These are phyloP conservation scores for Drosophila nannoptera DNA, from an alignment of 1,140 invertebrate species.

Conservation along the genomic window DNA sequence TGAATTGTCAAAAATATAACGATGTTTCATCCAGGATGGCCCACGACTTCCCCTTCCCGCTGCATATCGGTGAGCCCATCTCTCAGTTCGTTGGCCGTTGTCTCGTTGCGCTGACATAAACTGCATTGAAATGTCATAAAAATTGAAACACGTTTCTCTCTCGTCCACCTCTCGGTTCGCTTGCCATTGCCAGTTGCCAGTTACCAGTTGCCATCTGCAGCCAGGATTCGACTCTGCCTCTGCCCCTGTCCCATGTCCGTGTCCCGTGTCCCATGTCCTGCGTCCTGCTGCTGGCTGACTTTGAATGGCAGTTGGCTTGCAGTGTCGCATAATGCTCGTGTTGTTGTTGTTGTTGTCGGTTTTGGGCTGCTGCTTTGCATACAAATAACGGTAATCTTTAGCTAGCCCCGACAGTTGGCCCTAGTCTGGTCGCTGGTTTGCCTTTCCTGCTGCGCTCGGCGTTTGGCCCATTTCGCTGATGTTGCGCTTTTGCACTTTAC, in stretches of 20 bases:
- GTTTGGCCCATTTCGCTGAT: constrained; percentile 57
- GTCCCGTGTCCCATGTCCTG: neutral
- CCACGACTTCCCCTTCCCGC: neutral
- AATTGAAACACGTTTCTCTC: constrained; percentile 64
- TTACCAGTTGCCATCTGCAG: constrained; percentile 21
- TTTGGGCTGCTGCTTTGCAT: constrained; percentile 65
- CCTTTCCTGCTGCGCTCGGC: constrained; percentile 13
- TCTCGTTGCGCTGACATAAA: constrained; percentile 65
- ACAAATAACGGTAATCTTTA: constrained; percentile 71
- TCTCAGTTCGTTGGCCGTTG: constrained; percentile 38
- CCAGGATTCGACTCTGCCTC: neutral
- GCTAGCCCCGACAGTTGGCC: constrained; percentile 26
- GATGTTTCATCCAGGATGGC: constrained; percentile 21
- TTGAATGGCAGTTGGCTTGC: constrained; percentile 48
- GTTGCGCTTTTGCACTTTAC: constrained; percentile 65
- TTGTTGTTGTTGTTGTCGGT: constrained; percentile 33
- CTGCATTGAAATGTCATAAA: constrained; percentile 74
- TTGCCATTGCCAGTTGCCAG: constrained; percentile 7
- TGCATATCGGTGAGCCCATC: neutral
- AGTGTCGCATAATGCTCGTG: constrained; percentile 38
- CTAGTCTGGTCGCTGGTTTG: constrained; percentile 8
- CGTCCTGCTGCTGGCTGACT: constrained; percentile 33
- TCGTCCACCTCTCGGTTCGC: constrained; percentile 33
- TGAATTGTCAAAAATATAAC: constrained; percentile 73
- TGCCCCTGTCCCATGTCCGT: neutral